Evolutionary conservation across 2,888 invertebrate species (phyloP).

Genomic region (Lysandra bellargus): DNA sequence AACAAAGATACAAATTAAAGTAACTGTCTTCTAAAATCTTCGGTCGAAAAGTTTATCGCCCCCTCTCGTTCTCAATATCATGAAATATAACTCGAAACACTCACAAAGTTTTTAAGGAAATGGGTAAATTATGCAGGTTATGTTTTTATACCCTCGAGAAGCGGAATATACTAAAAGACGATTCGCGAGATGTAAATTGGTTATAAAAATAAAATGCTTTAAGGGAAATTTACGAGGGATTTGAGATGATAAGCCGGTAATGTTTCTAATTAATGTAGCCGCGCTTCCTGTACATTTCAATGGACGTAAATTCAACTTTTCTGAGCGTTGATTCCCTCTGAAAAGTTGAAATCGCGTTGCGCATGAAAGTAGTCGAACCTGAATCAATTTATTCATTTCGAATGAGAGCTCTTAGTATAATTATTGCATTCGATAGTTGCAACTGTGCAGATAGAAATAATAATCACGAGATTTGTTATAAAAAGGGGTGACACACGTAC

Average conservation of each 20-base stretch:
- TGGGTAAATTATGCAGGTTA: conserved; percentile 29
- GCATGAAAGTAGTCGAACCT: neutral
- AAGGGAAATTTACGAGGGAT: conserved; percentile 7
- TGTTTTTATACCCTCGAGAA: conserved; percentile 23
- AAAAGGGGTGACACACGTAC: no score
- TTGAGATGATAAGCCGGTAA: conserved; percentile 13
- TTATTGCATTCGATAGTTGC: no score
- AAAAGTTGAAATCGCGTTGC: neutral
- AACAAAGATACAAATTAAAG: conserved; percentile 1
- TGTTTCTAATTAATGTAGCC: conserved; percentile 1
- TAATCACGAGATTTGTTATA: no score
- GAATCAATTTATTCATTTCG: neutral
- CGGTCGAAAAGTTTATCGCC: neutral
- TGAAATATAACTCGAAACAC: conserved; percentile 19
- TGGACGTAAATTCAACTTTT: neutral
- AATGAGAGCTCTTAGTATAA: no score
- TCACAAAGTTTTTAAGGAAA: conserved; percentile 13
- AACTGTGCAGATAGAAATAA: no score
- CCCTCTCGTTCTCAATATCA: conserved; percentile 3
- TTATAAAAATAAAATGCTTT: conserved; percentile 28
- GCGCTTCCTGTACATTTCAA: neutral
- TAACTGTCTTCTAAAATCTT: neutral
- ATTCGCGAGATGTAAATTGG: conserved; percentile 24
- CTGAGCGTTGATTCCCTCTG: neutral
- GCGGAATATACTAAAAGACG: conserved; percentile 22